Evolutionary conservation across 2,797 vertebrate genomes (phyloP), one percentile per base, ranked within the genome.

Genomic region (Psittacula echo): DNA sequence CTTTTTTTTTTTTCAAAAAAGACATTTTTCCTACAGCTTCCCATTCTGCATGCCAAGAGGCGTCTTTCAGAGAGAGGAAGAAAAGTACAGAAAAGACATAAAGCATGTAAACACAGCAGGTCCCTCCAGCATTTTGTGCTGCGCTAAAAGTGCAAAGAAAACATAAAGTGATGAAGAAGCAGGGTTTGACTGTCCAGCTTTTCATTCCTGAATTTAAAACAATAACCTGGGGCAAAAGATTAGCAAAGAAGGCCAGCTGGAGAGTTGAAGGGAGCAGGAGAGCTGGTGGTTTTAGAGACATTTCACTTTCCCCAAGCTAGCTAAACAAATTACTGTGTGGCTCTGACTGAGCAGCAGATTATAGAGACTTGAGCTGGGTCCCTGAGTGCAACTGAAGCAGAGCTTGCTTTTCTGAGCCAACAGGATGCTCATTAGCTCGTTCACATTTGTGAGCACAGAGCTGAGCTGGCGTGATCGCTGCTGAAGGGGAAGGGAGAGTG

Each of bases 191-290:
- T 18, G 32, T 56, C 70, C 83, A 67, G 39, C 41, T 94, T 86
- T 73, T 94, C 83, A 88, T 97, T 93, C 94, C 81, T 90, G 91
- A 88, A 90, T 93, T 88, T 84, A 84, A 91, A 96, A 79, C 82
- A 92, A 93, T 84, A 85, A 71, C 93, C 61, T 41, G 44, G 30
- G 73, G 89, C 64, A 91, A 93, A 86, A 95, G 74, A 86, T 79
- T 73, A 90, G 74, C 64, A 61, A n/a, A 86, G 62, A 50, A 86
- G 74, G 67, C 86, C 89, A 77, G 26, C 13, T 80, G 67, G 61
- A 71, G 51, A 12, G 23, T 26, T 65, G 41, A 68, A 61, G 75
- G 60, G 51, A 93, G 48, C 71, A 79, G 71, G 73, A 92, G 39
- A 24, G 10, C 30, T 37, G 39, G 15, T 76, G 48, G 17, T 50